Evolutionary conservation across 2,113 vertebrate species (phyloP).

Genomic region (Brachyistius frenatus): DNA sequence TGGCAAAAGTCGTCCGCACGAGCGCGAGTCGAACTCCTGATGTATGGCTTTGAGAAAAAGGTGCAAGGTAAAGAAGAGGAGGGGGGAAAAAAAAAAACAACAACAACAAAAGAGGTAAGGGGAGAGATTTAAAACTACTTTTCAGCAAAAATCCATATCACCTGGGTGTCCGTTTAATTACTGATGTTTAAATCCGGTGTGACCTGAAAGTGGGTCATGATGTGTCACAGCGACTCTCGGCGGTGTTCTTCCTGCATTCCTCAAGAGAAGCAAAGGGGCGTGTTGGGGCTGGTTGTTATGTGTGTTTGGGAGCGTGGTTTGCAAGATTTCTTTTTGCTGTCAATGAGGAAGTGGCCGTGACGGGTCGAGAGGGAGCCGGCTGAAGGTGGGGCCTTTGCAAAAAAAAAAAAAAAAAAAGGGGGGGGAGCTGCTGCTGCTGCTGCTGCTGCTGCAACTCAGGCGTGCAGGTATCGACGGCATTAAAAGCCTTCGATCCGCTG

Average conservation of each 20-base stretch:
- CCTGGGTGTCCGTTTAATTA: background rate
- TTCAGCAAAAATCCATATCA: background rate
- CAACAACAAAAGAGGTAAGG: background rate
- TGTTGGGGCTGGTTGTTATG: conserved; percentile 51
- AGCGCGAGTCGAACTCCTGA: background rate
- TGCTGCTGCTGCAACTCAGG: background rate
- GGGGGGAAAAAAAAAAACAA: background rate
- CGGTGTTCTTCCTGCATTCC: conserved; percentile 53
- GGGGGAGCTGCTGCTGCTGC: too few species aligned
- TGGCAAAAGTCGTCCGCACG: background rate
- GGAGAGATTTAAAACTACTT: background rate
- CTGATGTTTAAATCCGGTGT: background rate
- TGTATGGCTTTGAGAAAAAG: conserved; percentile 1
- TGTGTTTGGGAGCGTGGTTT: background rate
- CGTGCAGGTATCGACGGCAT: conserved; percentile 48
- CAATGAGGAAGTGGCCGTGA: conserved; percentile 62
- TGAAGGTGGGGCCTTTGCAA: conserved; percentile 63
- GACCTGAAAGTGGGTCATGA: background rate
- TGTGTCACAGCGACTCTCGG: background rate
- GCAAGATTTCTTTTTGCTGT: background rate
- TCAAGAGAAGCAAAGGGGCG: conserved; percentile 14
- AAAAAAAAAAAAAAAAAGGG: too few species aligned
- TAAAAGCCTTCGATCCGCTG: conserved; percentile 39
- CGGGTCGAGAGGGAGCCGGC: background rate
- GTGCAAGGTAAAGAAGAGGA: conserved; percentile 8